Conservation (phyloP, 2,113 vertebrate genomes). For the Brachionichthys hirsutus region DNA sequence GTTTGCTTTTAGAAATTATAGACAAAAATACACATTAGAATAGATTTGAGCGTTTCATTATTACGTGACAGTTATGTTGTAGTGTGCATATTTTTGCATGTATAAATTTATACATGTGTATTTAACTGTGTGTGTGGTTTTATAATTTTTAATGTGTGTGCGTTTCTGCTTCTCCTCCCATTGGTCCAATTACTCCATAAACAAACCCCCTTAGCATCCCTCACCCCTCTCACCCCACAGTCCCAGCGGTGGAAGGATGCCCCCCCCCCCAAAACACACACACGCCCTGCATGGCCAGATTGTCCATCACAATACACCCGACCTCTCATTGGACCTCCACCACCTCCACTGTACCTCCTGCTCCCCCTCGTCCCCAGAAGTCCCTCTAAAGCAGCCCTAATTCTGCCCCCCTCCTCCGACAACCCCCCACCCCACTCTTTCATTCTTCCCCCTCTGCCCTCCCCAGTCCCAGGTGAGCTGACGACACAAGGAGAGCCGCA, state of each 20-base stretch:
- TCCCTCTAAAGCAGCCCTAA: conserved; percentile 38
- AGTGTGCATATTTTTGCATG: conserved; percentile 14
- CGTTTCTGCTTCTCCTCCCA: conserved; percentile 69
- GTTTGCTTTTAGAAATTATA: background rate
- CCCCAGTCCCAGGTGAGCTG: conserved; percentile 79
- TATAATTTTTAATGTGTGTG: conserved; percentile 43
- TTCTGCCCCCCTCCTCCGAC: conserved; percentile 16
- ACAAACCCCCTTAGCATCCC: conserved; percentile 63
- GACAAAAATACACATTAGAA: too few species aligned
- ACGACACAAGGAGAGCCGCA: conserved; percentile 77
- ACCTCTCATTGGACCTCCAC: conserved; percentile 55
- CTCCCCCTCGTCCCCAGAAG: conserved; percentile 27
- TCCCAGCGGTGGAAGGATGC: conserved; percentile 60
- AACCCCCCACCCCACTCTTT: conserved; percentile 21
- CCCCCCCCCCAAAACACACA: conserved; percentile 25
- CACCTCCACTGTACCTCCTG: conserved; percentile 49
- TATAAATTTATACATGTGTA: conserved; percentile 10
- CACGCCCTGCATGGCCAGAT: conserved; percentile 49
- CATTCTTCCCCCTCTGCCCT: conserved; percentile 59
- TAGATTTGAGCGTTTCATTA: too few species aligned
- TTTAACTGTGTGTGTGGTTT: conserved; percentile 6
- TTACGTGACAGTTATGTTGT: too few species aligned
- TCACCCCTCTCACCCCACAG: conserved; percentile 66
- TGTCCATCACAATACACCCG: conserved; percentile 57
- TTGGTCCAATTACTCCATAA: conserved; percentile 78